Evolutionary conservation across 2,113 vertebrate species (phyloP).

Genomic region (Stegastes partitus): DNA sequence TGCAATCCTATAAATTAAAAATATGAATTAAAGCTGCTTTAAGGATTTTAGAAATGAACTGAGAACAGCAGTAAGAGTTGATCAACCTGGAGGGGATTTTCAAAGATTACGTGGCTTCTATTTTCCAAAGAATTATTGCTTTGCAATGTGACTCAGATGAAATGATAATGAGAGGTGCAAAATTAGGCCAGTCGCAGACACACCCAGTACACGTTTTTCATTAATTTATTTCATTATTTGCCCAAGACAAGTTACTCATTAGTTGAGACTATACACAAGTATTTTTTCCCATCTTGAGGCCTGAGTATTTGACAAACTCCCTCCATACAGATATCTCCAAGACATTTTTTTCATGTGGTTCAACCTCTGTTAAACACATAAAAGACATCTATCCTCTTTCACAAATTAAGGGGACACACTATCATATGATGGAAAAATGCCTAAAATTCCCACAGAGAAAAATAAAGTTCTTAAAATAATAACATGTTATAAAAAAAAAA

Average conservation of each 20-base stretch:
- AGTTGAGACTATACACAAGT: slow-evolving; percentile 79
- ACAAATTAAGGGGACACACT: slow-evolving; percentile 50
- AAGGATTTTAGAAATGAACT: too few relatives aligned
- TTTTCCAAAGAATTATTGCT: too few relatives aligned
- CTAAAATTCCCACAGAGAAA: slow-evolving; percentile 36
- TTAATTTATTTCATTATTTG: slow-evolving; percentile 78
- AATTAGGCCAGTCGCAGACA: not conserved
- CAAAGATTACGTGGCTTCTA: too few relatives aligned
- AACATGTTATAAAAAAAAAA: slow-evolving; percentile 29
- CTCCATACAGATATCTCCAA: slow-evolving; percentile 40
- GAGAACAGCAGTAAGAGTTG: too few relatives aligned
- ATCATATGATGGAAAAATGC: slow-evolving; percentile 29
- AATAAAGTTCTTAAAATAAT: slow-evolving; percentile 49
- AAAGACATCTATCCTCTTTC: slow-evolving; percentile 40
- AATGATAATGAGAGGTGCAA: not conserved
- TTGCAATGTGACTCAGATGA: not conserved
- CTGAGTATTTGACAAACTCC: slow-evolving; percentile 72
- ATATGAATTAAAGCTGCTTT: too few relatives aligned
- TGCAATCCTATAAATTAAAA: too few relatives aligned
- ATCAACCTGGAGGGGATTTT: too few relatives aligned
- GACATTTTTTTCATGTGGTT: slow-evolving; percentile 54
- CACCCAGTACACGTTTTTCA: slow-evolving; percentile 13
- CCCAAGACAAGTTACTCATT: slow-evolving; percentile 68
- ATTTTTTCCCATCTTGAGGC: slow-evolving; percentile 68
- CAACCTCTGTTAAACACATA: slow-evolving; percentile 45